These are phyloP conservation scores for Apodemia zela DNA, from an alignment of 2,888 invertebrate species.

Conservation along the genomic window DNA sequence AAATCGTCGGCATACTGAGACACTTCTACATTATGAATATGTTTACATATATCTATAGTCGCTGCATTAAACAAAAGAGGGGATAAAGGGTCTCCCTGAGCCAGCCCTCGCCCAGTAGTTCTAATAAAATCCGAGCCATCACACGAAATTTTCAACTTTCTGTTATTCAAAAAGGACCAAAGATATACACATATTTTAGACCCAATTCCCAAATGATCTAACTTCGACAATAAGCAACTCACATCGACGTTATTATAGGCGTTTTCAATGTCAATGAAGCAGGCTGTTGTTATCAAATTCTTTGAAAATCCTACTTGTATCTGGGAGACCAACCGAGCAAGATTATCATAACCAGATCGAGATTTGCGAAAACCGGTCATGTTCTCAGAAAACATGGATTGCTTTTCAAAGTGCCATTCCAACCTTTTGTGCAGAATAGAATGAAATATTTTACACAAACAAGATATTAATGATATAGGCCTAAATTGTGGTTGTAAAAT, in stretches of 20 bases:
- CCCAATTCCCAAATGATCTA: slow-evolving; percentile 32
- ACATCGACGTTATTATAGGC: slow-evolving; percentile 38
- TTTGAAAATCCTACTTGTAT: slow-evolving; percentile 32
- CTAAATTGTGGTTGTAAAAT: slow-evolving; percentile 10
- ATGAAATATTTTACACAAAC: slow-evolving; percentile 33
- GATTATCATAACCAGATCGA: slow-evolving; percentile 28
- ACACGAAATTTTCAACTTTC: slow-evolving; percentile 26
- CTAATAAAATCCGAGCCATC: slow-evolving; percentile 17
- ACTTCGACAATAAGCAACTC: slow-evolving; percentile 19
- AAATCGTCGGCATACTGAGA: slow-evolving; percentile 22
- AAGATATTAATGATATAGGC: slow-evolving; percentile 29
- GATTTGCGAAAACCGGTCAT: slow-evolving; percentile 28
- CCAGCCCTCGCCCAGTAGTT: slow-evolving; percentile 31
- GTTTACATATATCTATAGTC: slow-evolving; percentile 24
- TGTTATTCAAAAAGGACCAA: slow-evolving; percentile 30
- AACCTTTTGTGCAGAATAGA: slow-evolving; percentile 28
- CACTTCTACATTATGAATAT: slow-evolving; percentile 15
- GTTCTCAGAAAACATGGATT: slow-evolving; percentile 20
- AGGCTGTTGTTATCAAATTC: slow-evolving; percentile 27
- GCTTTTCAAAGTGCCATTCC: slow-evolving; percentile 32
- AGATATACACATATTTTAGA: slow-evolving; percentile 31
- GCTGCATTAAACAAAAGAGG: slow-evolving; percentile 39
- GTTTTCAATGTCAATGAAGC: slow-evolving; percentile 37
- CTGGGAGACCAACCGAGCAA: slow-evolving; percentile 20
- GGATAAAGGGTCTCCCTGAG: slow-evolving; percentile 39